A percentile compares a stretch with the other conserved stretches of the same genome.
These are phyloP conservation scores for Uromys caudimaculatus DNA, from an alignment of 2,797 vertebrate species.

Conservation along the genomic window DNA sequence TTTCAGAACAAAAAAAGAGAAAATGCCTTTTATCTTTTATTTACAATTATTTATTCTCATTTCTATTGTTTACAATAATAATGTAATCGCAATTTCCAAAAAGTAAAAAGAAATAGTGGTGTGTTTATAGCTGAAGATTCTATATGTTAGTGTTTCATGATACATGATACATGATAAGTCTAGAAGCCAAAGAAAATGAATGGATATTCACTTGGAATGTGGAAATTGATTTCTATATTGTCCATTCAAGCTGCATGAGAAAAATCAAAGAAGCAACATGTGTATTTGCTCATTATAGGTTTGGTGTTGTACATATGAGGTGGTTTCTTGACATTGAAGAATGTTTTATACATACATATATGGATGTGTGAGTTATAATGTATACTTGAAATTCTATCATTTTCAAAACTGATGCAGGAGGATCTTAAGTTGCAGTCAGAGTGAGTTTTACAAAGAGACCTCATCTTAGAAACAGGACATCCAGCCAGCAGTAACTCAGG, in stretches of 20 bases:
- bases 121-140: not conserved
- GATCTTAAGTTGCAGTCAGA: not conserved
- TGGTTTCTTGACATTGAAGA: not conserved
- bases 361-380: too few relatives aligned
- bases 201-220: not conserved
- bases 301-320: not conserved
- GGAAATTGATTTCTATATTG: not conserved
- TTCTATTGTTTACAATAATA: not conserved
- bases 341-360: not conserved
- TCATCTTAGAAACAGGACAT: not conserved
- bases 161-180: not conserved
- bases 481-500: not conserved
- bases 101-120: not conserved
- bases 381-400: too few relatives aligned
- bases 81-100: not conserved
- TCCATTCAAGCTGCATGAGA: not conserved
- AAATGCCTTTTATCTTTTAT: not conserved
- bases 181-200: not conserved
- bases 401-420: not conserved
- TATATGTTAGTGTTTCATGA: not conserved
- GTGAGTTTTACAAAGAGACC: not conserved
- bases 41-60: not conserved
- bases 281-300: not conserved
- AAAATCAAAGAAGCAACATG: not conserved
- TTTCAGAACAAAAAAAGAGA: not conserved